phyloP scores from a whole-genome alignment of 2,797 vertebrate species.

The Spinibarbus caldwelli region DNA sequence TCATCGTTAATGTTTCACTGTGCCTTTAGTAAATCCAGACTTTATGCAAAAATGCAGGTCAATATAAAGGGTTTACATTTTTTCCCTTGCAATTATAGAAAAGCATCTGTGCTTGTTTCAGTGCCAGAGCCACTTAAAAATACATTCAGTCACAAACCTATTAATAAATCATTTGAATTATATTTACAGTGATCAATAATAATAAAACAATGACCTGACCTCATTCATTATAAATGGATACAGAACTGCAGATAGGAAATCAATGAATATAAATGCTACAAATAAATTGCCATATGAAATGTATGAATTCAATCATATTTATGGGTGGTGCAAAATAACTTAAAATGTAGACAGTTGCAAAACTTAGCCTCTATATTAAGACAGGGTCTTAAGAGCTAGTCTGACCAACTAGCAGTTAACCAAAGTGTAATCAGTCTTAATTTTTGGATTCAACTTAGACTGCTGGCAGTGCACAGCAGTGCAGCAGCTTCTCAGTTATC shows the following conservation, averaged over 20 bases:
- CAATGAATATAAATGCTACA: background rate
- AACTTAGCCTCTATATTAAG: too few relatives aligned
- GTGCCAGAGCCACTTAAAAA: background rate
- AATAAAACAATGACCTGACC: conserved; percentile 62
- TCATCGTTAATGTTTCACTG: background rate
- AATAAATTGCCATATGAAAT: background rate
- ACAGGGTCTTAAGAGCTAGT: too few relatives aligned
- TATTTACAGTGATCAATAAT: conserved; percentile 56
- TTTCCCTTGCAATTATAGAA: background rate
- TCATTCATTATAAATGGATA: conserved; percentile 15
- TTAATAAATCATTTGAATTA: background rate
- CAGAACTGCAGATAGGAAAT: background rate
- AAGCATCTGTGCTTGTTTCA: background rate
- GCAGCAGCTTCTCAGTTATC: too few relatives aligned
- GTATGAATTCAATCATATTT: background rate
- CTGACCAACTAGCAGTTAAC: too few relatives aligned
- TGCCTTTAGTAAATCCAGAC: background rate
- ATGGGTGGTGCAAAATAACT: background rate
- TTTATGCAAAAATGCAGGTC: background rate
- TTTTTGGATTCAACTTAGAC: too few relatives aligned
- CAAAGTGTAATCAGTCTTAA: too few relatives aligned
- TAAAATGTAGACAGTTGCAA: background rate
- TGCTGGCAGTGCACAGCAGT: too few relatives aligned
- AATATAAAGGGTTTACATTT: background rate
- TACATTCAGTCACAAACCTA: background rate